phyloP scores from a whole-genome alignment of 2,888 invertebrate genomes.

The Melolontha melolontha region DNA sequence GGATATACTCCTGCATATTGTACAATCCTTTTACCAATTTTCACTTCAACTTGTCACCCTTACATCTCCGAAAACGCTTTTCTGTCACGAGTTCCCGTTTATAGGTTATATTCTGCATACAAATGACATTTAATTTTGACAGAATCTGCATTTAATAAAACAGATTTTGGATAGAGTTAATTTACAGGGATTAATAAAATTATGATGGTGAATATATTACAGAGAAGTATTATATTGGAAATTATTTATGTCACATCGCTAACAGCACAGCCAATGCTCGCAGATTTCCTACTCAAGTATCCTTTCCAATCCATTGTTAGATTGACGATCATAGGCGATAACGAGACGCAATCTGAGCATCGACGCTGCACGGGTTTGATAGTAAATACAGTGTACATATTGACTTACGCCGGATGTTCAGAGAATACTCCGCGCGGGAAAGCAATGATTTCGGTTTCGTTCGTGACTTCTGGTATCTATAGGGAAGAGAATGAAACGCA shows the following conservation, averaged over 20 bases:
- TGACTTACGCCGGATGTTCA: constrained; percentile 32
- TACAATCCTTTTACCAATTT: too few relatives aligned
- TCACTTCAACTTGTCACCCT: too few relatives aligned
- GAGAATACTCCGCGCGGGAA: constrained; percentile 3
- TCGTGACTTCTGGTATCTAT: constrained; percentile 17
- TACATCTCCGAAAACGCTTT: too few relatives aligned
- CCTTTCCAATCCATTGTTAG: constrained; percentile 37
- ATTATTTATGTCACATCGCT: neutral
- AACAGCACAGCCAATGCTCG: neutral
- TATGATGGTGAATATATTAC: neutral
- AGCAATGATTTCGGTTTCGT: neutral
- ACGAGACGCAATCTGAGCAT: neutral
- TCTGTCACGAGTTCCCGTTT: too few relatives aligned
- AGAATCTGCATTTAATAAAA: too few relatives aligned
- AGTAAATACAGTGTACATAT: constrained; percentile 37
- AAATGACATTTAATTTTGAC: too few relatives aligned
- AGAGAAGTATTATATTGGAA: neutral
- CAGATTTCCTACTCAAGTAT: constrained; percentile 28
- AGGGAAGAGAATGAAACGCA: neutral
- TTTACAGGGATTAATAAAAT: too few relatives aligned
- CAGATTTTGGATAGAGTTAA: too few relatives aligned
- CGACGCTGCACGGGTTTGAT: constrained; percentile 32
- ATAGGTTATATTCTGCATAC: too few relatives aligned
- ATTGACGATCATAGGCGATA: constrained; percentile 2
- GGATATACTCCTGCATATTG: too few relatives aligned